A percentile compares a stretch with the other conserved stretches of the same genome.
Evolutionary conservation across 2,888 invertebrate genomes (phyloP).

Genomic region (Lapara coniferarum): DNA sequence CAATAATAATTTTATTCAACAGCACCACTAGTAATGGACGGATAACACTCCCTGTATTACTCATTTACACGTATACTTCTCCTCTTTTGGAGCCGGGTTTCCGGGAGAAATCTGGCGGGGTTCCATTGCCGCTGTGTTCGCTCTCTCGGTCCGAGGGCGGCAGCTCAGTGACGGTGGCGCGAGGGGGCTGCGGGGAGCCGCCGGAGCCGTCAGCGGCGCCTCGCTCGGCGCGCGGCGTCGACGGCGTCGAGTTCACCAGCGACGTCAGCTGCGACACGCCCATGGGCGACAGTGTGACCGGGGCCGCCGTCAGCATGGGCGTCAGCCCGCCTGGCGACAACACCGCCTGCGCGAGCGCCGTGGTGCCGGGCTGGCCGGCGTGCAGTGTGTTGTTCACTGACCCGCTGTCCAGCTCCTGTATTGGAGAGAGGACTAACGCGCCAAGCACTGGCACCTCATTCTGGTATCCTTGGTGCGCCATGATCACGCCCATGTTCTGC

Average conservation of each 20-base stretch:
- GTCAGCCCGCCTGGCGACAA: conserved; percentile 84
- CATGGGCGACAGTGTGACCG: conserved; percentile 82
- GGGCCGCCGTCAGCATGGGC: conserved; percentile 74
- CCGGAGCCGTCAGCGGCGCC: conserved; percentile 51
- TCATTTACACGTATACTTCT: conserved; percentile 70
- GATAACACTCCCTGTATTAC: conserved; percentile 5
- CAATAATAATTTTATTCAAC: conserved; percentile 34
- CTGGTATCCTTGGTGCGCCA: conserved; percentile 86
- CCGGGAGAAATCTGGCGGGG: conserved; percentile 58
- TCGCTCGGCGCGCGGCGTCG: conserved; percentile 65
- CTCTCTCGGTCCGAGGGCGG: conserved; percentile 64
- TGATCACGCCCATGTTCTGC: conserved; percentile 86
- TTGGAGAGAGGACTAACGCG: conserved; percentile 90
- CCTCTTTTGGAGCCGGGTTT: conserved; percentile 71
- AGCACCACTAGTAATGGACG: conserved; percentile 46
- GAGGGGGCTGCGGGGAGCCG: conserved; percentile 43
- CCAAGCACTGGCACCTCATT: conserved; percentile 89
- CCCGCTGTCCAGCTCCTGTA: conserved; percentile 91
- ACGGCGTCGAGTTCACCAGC: conserved; percentile 78
- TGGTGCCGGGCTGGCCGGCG: conserved; percentile 88
- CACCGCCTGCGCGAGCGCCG: conserved; percentile 91
- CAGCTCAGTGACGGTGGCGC: conserved; percentile 57
- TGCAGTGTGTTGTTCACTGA: conserved; percentile 89
- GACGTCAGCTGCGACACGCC: conserved; percentile 85
- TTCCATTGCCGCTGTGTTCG: conserved; percentile 60